phyloP scores from a whole-genome alignment of 2,888 invertebrate genomes.

The Lycaena phlaeas region DNA sequence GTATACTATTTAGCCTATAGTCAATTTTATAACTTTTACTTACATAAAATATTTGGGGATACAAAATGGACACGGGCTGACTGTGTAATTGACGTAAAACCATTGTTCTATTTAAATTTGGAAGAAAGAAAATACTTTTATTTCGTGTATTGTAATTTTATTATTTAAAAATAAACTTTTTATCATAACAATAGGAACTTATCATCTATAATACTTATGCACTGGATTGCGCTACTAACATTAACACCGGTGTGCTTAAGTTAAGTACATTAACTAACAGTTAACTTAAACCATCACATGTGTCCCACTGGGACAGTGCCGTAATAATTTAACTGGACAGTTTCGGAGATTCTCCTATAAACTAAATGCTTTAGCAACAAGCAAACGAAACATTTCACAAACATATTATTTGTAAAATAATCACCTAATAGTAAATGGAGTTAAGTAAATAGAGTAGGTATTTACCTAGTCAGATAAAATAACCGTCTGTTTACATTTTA shows the following conservation, averaged over 20 bases:
- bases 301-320: slow-evolving; percentile 6
- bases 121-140: background rate
- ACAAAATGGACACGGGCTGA: no score
- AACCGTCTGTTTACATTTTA: no score
- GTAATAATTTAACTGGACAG: no score
- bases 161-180: slow-evolving; percentile 3
- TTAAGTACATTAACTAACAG: slow-evolving; percentile 6
- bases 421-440: no score
- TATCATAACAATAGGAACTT: slow-evolving; percentile 6
- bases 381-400: background rate
- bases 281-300: slow-evolving; percentile 2
- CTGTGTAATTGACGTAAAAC: no score
- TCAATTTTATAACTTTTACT: no score
- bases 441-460: no score
- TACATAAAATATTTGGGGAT: no score
- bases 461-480: no score
- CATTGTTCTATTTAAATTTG: background rate
- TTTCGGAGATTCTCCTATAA: background rate
- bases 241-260: slow-evolving; percentile 3
- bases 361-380: background rate
- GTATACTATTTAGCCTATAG: no score
- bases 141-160: background rate
- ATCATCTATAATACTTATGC: slow-evolving; percentile 19
- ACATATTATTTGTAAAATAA: no score
- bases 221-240: slow-evolving; percentile 9